phyloP scores from a whole-genome alignment of 2,797 vertebrate species.

The Apodemus agrarius region DNA sequence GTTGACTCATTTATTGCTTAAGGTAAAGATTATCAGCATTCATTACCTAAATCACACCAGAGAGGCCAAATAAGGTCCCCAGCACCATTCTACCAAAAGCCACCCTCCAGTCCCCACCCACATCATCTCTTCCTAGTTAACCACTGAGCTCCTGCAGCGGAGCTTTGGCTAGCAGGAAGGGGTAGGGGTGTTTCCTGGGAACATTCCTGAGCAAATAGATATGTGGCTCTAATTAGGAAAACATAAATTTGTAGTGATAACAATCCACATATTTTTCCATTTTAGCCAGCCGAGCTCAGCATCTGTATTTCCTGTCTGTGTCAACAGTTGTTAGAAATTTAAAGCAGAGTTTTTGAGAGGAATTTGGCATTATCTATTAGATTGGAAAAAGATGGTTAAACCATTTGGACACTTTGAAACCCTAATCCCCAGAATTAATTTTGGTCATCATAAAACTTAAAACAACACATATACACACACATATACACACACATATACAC shows the following conservation, averaged over 20 bases:
- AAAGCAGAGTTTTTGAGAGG: not conserved
- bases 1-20: not conserved
- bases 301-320: slow-evolving; percentile 49
- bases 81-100: not conserved
- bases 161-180: not conserved
- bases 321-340: slow-evolving; percentile 54
- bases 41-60: not conserved
- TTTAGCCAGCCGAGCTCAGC: slow-evolving; percentile 51
- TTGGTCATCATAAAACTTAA: not conserved
- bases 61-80: not conserved
- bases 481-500: not conserved
- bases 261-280: slow-evolving; percentile 46
- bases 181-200: not conserved
- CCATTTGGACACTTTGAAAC: not conserved
- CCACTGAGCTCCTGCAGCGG: not conserved
- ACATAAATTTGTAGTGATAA: slow-evolving; percentile 34
- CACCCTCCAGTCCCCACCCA: not conserved
- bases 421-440: not conserved
- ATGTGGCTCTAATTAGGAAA: slow-evolving; percentile 14
- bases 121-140: not conserved
- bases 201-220: slow-evolving; percentile 39
- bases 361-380: slow-evolving; percentile 19
- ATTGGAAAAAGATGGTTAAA: not conserved
- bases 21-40: not conserved
- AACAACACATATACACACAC: not conserved